phyloP scores from a whole-genome alignment of 1,140 invertebrate genomes.

The Pygmarrhopalites habei region DNA sequence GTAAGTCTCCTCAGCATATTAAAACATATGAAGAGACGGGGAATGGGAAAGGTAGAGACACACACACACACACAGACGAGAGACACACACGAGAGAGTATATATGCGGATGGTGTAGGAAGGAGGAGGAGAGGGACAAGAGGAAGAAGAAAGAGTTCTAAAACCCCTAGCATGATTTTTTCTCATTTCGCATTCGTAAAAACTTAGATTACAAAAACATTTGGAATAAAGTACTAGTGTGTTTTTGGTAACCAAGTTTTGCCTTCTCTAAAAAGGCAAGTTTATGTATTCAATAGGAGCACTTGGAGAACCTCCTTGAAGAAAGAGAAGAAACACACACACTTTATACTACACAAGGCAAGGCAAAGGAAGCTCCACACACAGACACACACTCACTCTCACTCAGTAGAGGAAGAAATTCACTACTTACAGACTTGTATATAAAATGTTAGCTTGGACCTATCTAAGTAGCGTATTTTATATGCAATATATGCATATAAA shows the following conservation, averaged over 20 bases:
- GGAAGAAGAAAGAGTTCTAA: conserved; percentile 19
- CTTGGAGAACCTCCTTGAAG: conserved; percentile 20
- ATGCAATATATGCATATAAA: too few relatives aligned
- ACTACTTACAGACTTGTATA: conserved; percentile 8
- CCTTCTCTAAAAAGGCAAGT: conserved; percentile 26
- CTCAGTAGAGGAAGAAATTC: conserved; percentile 11
- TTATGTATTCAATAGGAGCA: conserved; percentile 36
- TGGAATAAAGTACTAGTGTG: conserved; percentile 33
- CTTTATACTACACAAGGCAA: neutral
- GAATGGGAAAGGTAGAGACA: neutral
- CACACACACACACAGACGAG: neutral
- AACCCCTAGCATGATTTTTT: conserved; percentile 30
- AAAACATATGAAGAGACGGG: too few relatives aligned
- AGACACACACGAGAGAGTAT: too few relatives aligned
- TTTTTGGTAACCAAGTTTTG: conserved; percentile 35
- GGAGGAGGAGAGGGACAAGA: neutral
- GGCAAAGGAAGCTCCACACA: too few relatives aligned
- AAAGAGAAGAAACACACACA: conserved; percentile 10
- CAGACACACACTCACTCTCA: too few relatives aligned
- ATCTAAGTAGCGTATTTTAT: conserved; percentile 39
- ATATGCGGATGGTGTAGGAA: neutral
- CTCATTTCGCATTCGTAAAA: conserved; percentile 36
- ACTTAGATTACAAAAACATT: conserved; percentile 36
- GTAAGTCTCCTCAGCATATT: too few relatives aligned
- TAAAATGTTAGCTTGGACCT: conserved; percentile 21